Conservation (phyloP, 2,888 invertebrate species). For the Drosophila macrospina region DNA sequence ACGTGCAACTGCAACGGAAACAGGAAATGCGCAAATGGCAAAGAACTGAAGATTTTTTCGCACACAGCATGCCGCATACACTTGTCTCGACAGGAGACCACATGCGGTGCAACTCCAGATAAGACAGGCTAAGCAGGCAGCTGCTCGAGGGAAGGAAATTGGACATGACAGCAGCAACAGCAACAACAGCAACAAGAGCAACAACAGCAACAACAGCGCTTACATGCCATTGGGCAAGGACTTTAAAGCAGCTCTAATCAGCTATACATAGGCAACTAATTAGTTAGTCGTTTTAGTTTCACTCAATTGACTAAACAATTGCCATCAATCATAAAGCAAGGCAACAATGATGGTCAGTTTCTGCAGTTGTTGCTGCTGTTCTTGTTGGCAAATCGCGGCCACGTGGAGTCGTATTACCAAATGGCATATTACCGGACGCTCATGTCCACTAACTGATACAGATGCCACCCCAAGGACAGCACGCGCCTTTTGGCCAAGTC, state of each 20-base stretch:
- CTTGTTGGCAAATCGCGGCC: slow-evolving; percentile 27
- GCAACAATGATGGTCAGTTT: not conserved
- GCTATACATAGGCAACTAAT: slow-evolving; percentile 5
- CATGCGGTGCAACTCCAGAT: slow-evolving; percentile 59
- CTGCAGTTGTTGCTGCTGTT: not conserved
- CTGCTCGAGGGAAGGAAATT: slow-evolving; percentile 23
- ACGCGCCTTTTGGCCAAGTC: slow-evolving; percentile 28
- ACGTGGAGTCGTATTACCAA: slow-evolving; percentile 49
- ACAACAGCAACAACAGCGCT: slow-evolving; percentile 12
- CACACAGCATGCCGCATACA: slow-evolving; percentile 49
- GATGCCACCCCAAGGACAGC: slow-evolving; percentile 78
- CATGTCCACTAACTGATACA: slow-evolving; percentile 74
- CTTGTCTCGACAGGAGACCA: slow-evolving; percentile 42
- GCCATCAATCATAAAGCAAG: slow-evolving; percentile 6
- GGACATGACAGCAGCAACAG: slow-evolving; percentile 3
- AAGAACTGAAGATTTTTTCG: slow-evolving; percentile 71
- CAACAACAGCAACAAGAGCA: slow-evolving; percentile 12
- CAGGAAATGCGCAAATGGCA: slow-evolving; percentile 83
- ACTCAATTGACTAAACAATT: slow-evolving; percentile 17
- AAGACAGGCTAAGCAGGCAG: slow-evolving; percentile 40
- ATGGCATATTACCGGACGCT: slow-evolving; percentile 73
- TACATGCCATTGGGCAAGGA: not conserved
- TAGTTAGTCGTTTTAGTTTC: slow-evolving; percentile 1
- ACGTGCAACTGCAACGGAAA: slow-evolving; percentile 76
- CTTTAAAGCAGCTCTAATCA: not conserved